phyloP scores from a whole-genome alignment of 2,113 vertebrate species.

The Halichoeres trimaculatus region DNA sequence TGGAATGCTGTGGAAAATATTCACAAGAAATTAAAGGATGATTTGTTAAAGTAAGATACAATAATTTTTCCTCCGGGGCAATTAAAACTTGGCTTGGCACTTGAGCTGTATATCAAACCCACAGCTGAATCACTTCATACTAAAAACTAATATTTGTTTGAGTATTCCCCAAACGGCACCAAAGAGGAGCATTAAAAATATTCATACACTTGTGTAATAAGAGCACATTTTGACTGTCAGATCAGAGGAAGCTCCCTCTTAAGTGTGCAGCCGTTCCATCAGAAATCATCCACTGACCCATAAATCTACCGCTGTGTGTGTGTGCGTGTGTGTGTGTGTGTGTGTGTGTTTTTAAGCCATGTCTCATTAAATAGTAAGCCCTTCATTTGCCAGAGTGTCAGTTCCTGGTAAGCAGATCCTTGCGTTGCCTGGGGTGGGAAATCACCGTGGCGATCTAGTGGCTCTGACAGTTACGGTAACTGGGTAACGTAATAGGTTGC shows the following conservation, averaged over 20 bases:
- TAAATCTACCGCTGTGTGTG: slow-evolving; percentile 40
- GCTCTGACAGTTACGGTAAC: slow-evolving; percentile 77
- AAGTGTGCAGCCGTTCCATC: slow-evolving; percentile 21
- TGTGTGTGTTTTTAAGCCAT: slow-evolving; percentile 48
- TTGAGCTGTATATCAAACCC: not conserved
- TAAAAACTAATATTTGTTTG: not conserved
- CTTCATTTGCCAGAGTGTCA: slow-evolving; percentile 80
- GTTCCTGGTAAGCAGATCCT: slow-evolving; percentile 76
- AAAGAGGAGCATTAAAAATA: not conserved
- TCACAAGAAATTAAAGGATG: too few relatives aligned
- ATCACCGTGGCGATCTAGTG: slow-evolving; percentile 70
- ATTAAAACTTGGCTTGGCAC: not conserved
- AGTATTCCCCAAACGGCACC: too few relatives aligned
- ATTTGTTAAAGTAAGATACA: too few relatives aligned
- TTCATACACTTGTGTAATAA: not conserved
- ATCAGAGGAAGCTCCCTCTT: slow-evolving; percentile 18
- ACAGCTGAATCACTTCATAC: not conserved
- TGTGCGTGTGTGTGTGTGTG: not conserved
- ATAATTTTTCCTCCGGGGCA: too few relatives aligned
- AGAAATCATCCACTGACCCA: slow-evolving; percentile 66
- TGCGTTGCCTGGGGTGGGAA: slow-evolving; percentile 66
- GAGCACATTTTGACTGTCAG: slow-evolving; percentile 1
- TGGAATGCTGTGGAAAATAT: too few relatives aligned
- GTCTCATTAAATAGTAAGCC: slow-evolving; percentile 81
- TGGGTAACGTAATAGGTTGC: slow-evolving; percentile 78